phyloP scores from a whole-genome alignment of 2,113 vertebrate species.

The Ptychochromis oligacanthus region DNA sequence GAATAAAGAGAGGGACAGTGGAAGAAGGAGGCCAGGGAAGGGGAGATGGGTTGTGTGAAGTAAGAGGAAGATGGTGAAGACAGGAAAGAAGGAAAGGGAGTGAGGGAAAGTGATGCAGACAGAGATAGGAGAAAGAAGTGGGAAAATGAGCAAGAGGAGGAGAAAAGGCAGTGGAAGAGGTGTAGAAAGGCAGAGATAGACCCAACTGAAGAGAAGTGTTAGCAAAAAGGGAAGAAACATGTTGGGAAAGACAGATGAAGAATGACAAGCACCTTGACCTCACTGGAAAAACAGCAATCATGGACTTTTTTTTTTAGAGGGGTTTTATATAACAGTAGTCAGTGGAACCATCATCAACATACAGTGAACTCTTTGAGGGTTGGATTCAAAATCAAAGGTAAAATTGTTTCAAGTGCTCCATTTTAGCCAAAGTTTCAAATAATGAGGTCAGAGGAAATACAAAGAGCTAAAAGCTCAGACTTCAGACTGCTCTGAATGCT shows the following conservation, averaged over 20 bases:
- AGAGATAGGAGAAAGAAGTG: background rate
- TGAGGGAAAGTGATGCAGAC: background rate
- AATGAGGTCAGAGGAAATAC: no score
- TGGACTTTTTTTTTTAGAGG: no score
- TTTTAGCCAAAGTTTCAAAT: no score
- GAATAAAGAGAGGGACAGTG: background rate
- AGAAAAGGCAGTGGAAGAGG: background rate
- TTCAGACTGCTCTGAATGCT: no score
- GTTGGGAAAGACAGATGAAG: background rate
- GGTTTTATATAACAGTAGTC: no score
- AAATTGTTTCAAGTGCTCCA: no score
- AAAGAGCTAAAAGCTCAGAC: no score
- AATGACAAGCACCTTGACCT: background rate
- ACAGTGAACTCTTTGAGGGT: background rate
- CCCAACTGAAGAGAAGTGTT: background rate
- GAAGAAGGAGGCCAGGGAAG: background rate
- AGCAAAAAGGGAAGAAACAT: background rate
- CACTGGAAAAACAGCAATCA: background rate
- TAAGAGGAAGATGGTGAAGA: background rate
- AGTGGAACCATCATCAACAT: background rate
- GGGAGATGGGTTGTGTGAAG: background rate
- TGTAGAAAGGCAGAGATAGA: background rate
- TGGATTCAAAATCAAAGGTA: background rate
- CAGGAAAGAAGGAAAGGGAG: background rate
- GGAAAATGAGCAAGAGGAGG: background rate